Percentiles rank a stretch among this genome's conserved stretches.
Conservation (phyloP, 2,888 invertebrate genomes). For the Oithona nana region DNA sequence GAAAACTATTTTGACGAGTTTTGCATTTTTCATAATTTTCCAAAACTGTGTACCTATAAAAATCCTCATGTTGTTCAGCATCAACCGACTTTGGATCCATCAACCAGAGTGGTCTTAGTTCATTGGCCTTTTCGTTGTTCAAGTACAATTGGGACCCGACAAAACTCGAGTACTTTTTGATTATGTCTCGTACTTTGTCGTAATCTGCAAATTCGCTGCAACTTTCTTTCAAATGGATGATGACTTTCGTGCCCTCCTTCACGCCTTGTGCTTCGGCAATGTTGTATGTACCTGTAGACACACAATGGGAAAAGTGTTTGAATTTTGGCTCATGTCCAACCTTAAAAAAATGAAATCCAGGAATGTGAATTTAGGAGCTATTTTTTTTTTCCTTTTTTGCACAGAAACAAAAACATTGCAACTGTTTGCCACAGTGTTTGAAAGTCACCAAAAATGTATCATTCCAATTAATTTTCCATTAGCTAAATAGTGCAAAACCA, state of each 20-base stretch:
- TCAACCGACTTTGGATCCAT: slow-evolving; percentile 69
- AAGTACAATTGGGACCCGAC: slow-evolving; percentile 79
- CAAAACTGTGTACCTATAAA: slow-evolving; percentile 60
- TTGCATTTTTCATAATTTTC: no score
- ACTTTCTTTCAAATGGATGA: slow-evolving; percentile 68
- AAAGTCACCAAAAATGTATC: no score
- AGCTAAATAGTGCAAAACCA: no score
- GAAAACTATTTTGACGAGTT: no score
- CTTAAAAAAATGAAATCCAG: no score
- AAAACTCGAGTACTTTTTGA: slow-evolving; percentile 92
- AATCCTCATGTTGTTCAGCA: slow-evolving; percentile 68
- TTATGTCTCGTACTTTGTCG: slow-evolving; percentile 42
- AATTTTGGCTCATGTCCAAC: no score
- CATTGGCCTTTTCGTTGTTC: slow-evolving; percentile 72
- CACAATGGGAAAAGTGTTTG: no score
- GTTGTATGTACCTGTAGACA: slow-evolving; percentile 29
- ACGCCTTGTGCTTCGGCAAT: slow-evolving; percentile 49
- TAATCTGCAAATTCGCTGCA: slow-evolving; percentile 56
- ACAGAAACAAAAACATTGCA: no score
- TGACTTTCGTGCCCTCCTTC: slow-evolving; percentile 80
- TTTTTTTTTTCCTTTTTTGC: no score
- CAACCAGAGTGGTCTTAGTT: slow-evolving; percentile 78
- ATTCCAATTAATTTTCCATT: no score
- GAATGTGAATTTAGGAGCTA: no score
- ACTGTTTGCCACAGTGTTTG: no score